A percentile compares a stretch with the other conserved stretches of the same genome.
Evolutionary conservation across 2,113 vertebrate genomes (phyloP).

Genomic region (Dipodomys spectabilis): DNA sequence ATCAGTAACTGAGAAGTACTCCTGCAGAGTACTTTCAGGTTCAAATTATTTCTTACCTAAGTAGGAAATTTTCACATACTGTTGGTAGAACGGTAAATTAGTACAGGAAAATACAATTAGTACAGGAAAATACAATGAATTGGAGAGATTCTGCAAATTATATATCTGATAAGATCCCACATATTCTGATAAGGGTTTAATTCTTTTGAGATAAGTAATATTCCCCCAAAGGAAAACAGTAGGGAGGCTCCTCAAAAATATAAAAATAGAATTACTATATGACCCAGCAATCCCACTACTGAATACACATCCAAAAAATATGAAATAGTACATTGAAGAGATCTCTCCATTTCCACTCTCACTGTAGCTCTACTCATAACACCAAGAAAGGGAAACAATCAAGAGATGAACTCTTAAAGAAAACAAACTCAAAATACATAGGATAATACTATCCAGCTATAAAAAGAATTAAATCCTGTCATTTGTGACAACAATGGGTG

Average conservation of each 20-base stretch:
- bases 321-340: not conserved
- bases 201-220: no score
- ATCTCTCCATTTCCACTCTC: not conserved
- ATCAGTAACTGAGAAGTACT: not conserved
- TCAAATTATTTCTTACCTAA: constrained; percentile 28
- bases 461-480: not conserved
- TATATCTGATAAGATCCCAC: no score
- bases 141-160: no score
- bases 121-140: no score
- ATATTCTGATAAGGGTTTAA: no score
- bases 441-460: no score
- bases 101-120: no score
- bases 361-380: not conserved
- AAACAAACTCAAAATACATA: not conserved
- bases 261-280: not conserved
- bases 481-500: not conserved
- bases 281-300: not conserved
- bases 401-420: no score
- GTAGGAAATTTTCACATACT: not conserved
- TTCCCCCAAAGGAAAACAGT: not conserved
- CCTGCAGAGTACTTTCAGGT: not conserved
- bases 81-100: not conserved
- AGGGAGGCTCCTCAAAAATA: not conserved
- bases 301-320: not conserved
- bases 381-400: not conserved